A percentile compares a stretch with the other conserved stretches of the same genome.
These are phyloP conservation scores for Hartigia nigra DNA, from an alignment of 2,888 invertebrate genomes.

Conservation along the genomic window DNA sequence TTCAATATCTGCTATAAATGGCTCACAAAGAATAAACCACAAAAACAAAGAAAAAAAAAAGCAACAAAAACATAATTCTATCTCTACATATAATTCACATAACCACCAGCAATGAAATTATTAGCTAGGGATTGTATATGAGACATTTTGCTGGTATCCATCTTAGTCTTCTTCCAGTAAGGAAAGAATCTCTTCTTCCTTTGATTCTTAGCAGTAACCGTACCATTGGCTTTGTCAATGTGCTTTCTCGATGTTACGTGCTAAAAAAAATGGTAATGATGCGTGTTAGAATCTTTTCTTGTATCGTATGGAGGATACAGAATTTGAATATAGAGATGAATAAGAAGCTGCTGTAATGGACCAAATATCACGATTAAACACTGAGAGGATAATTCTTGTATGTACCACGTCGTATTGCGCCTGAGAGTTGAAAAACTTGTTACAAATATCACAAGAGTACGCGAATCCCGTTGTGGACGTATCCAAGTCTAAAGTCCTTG, in stretches of 20 bases:
- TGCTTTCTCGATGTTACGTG: constrained; percentile 62
- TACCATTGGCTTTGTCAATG: constrained; percentile 52
- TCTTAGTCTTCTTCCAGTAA: constrained; percentile 48
- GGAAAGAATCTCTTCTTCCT: constrained; percentile 45
- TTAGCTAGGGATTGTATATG: constrained; percentile 25
- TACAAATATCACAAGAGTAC: constrained; percentile 56
- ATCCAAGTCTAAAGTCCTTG: constrained; percentile 12
- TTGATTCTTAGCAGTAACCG: constrained; percentile 16
- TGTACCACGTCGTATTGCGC: constrained; percentile 60
- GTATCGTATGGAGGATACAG: neutral
- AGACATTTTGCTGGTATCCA: constrained; percentile 15
- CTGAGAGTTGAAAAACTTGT: constrained; percentile 62
- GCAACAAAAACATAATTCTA: constrained; percentile 1
- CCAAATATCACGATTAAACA: neutral
- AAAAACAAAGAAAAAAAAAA: neutral
- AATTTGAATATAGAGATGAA: neutral
- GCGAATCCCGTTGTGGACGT: constrained; percentile 38
- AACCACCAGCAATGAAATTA: constrained; percentile 24
- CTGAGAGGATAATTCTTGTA: constrained; percentile 1
- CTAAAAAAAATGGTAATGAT: constrained; percentile 37
- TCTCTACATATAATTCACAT: constrained; percentile 13
- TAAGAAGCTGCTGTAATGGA: neutral
- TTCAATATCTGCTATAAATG: neutral
- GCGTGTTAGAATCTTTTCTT: neutral
- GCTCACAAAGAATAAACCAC: neutral